Percentiles rank a stretch among this genome's conserved stretches.
These are phyloP conservation scores for Drosophila arizonae DNA, from an alignment of 1,140 invertebrate genomes.

Conservation along the genomic window DNA sequence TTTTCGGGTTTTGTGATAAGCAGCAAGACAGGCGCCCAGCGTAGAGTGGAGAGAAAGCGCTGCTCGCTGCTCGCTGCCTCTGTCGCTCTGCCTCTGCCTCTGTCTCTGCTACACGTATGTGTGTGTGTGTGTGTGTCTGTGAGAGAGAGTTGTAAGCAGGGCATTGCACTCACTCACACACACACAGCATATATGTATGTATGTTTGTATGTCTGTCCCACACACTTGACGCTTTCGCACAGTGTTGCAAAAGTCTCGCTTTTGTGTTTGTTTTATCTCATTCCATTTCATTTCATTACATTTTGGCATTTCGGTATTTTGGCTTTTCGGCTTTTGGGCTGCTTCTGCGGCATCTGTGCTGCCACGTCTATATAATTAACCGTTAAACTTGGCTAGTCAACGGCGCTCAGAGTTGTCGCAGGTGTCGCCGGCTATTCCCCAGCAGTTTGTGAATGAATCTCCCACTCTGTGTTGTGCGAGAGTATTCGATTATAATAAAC, in stretches of 20 bases:
- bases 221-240: conserved; percentile 37
- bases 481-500: conserved; percentile 5
- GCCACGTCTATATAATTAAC: conserved; percentile 58
- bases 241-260: conserved; percentile 60
- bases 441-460: conserved; percentile 19
- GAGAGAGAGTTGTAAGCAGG: conserved; percentile 67
- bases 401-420: conserved; percentile 65
- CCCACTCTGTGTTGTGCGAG: neutral
- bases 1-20: conserved; percentile 63
- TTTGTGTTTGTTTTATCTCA: conserved; percentile 25
- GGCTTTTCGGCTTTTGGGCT: conserved; percentile 3
- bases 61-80: neutral
- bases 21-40: conserved; percentile 72
- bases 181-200: neutral
- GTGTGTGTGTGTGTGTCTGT: conserved; percentile 22
- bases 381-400: conserved; percentile 64
- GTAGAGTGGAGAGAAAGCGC: conserved; percentile 35
- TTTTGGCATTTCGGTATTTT: neutral
- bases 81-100: neutral
- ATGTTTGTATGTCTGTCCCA: neutral
- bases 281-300: neutral
- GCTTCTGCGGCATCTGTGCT: neutral
- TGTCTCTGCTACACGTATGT: conserved; percentile 11
- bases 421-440: conserved; percentile 30
- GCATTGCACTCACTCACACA: conserved; percentile 71